Evolutionary conservation across 2,888 invertebrate genomes (phyloP), one percentile per base, ranked within the genome.

Genomic region (Mesorhabditis spiculigera): DNA sequence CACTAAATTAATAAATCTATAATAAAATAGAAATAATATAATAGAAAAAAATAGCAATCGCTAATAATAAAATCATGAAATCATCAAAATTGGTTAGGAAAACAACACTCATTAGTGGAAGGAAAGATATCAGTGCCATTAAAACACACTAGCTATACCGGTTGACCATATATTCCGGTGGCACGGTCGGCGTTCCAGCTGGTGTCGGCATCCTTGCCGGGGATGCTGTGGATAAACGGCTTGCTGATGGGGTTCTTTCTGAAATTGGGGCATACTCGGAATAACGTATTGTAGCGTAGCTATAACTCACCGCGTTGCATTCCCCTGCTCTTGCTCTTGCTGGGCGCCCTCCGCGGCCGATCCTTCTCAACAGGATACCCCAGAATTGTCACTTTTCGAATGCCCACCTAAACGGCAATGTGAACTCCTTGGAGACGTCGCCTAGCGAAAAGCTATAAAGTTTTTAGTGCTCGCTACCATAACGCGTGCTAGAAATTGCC

Each of bases 351-450:
- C 74, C 71, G 41, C 73, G 72, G 43, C 74, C 69, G 6, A 73
- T 71, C 63, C 58, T 64, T 45, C 45, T 41, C 41, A 65, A 78
- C 28, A 28, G 74, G 76, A 61, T 78, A 78, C 28, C 78, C 78
- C 28, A 76, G 68, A 8, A 76, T 68, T 0, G 73, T 75, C 43
- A 78, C 63, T 45, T 75, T 75, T 5, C 69, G 63, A 44, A 78
- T 78, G 10, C 71, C 72, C 16, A 76, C 65, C 66, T 72, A 65
- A 66, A 72, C 43, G 42, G n/a, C 6, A 28, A 13, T 50, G 8
- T 10, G n/a, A 16, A 43, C 13, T 16, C 44, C 6, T 43, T 43
- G 10, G 42, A 66, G n/a, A 50, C 58, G 28, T 28, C 28, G 28
- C 28, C 28, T 28, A 28, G 28, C 28, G 28, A 28, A 28, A 28